A percentile compares a stretch with the other conserved stretches of the same genome.
These are phyloP conservation scores for Erythrocebus patas DNA, from an alignment of 2,113 vertebrate species.

Conservation along the genomic window DNA sequence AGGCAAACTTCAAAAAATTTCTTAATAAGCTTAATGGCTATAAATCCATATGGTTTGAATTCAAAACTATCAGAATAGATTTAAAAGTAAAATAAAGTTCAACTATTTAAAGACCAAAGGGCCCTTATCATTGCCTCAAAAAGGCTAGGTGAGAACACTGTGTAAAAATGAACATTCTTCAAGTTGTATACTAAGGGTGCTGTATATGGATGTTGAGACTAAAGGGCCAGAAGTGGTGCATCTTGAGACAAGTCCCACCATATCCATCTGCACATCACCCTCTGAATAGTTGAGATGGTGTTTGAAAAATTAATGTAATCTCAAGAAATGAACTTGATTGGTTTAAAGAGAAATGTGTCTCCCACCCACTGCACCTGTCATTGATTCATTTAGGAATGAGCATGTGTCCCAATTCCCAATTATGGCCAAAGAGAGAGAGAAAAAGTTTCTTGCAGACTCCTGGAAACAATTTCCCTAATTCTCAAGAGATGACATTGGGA, in stretches of 20 bases:
- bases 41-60: background rate
- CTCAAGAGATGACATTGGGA: background rate
- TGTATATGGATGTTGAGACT: fast-evolving
- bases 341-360: background rate
- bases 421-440: background rate
- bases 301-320: background rate
- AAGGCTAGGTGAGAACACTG: background rate
- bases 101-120: background rate
- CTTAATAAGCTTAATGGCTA: background rate
- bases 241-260: fast-evolving
- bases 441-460: background rate
- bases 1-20: background rate
- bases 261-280: fast-evolving
- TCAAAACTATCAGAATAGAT: background rate
- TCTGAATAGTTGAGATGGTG: background rate
- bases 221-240: background rate
- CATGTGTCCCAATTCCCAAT: background rate
- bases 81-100: conserved; percentile 1
- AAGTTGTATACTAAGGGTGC: background rate
- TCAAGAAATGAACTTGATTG: background rate
- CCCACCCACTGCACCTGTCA: background rate
- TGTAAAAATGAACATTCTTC: background rate
- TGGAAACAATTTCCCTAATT: background rate
- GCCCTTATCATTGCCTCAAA: background rate
- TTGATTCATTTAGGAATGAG: background rate